Base-by-base conservation (phyloP, 2,888 invertebrate species). In the Sphaeridia pumilis region DNA sequence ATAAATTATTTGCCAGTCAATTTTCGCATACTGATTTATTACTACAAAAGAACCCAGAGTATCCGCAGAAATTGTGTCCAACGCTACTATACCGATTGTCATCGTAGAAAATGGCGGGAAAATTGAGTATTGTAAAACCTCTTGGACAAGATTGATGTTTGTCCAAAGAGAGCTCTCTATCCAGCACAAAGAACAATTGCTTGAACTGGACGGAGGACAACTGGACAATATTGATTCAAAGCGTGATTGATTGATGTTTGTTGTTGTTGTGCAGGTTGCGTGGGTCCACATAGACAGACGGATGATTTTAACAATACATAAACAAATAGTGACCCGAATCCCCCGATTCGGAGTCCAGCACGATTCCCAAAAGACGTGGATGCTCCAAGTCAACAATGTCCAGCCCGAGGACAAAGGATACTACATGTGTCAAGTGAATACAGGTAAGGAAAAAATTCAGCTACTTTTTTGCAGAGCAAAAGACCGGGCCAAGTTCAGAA, bases 251-350 rank as follows among this genome's bases (percentile, higher is more conserved):
- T 35, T 52, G 21, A 22, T 78, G 44, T 44, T 45, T 41, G 28
- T 48, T 41, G 50, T 55, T 21, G 57, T 54, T 44, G 68, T 67
- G 24, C 72, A 92, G 90, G 88, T 92, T 67, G 90, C 90, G 58
- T 92, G 90, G 90, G 84, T 90, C 67, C 89, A 90, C 74, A 88
- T 92, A 69, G 89, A 90, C 72, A 80, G 89, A 47, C 87, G 90
- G 75, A 89, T 90, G 86, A 84, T 92, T 68, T 76, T 92, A 61
- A 89, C 90, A 41, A 87, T 92, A 69, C 89, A 92, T 73, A 82
- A 86, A 26, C 89, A 89, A 73, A 87, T 92, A 64, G 88, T 92
- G 67, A 85, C 88, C 10, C 78, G 87, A 54, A 83, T 92, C 71
- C 84, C 88, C n/a, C 77, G 90, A 60, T 89, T 89, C 73, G 85